Conservation (phyloP, 2,113 vertebrate species). For the Tachycineta bicolor region DNA sequence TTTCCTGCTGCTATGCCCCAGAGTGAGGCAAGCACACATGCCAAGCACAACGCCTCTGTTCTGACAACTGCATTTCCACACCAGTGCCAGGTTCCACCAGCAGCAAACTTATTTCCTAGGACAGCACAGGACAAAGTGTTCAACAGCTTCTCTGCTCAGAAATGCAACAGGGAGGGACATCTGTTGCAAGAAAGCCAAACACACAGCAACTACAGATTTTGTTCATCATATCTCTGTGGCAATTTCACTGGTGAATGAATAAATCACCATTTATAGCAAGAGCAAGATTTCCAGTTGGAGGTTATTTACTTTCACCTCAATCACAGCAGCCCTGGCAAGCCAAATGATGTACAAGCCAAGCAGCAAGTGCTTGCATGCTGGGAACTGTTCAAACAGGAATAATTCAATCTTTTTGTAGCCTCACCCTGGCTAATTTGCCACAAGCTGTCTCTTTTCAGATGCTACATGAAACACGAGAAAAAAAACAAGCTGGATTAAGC, state of each 20-base stretch:
- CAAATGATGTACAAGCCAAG: slow-evolving; percentile 29
- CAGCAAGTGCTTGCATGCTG: slow-evolving; percentile 29
- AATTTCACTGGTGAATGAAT: background rate
- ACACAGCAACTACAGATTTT: background rate
- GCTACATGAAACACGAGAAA: background rate
- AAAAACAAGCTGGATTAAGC: background rate
- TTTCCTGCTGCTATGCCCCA: background rate
- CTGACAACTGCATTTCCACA: background rate
- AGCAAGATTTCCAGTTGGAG: background rate
- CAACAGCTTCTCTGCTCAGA: background rate
- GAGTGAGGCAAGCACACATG: accelerated
- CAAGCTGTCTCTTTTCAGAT: slow-evolving; percentile 44
- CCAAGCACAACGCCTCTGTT: background rate
- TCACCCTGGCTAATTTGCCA: slow-evolving; percentile 21
- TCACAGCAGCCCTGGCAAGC: slow-evolving; percentile 18
- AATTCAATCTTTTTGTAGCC: slow-evolving; percentile 46
- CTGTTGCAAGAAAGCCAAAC: background rate
- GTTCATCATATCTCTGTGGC: background rate
- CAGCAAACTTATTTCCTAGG: background rate
- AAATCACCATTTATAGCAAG: background rate
- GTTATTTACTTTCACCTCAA: slow-evolving; percentile 22
- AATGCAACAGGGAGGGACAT: background rate
- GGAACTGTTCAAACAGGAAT: slow-evolving; percentile 57
- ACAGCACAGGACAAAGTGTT: background rate
- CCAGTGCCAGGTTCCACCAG: background rate